Conservation (phyloP, 1,140 invertebrate genomes). For the Dreissena polymorpha region DNA sequence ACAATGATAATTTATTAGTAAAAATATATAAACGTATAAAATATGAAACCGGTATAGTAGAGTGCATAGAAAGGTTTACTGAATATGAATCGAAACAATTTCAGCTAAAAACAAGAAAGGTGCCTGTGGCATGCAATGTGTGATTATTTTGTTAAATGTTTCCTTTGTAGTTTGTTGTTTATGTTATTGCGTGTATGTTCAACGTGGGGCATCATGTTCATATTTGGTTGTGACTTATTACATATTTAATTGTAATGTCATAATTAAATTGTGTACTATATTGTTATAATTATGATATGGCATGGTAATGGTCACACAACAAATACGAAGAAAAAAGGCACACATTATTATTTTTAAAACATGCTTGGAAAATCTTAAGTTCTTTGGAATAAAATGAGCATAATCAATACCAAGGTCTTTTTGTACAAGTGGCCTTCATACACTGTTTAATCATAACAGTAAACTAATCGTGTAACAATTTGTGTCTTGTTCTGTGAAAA, state of each 20-base stretch:
- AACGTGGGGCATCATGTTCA: neutral
- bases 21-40: constrained; percentile 59
- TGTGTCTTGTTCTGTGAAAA: too few species aligned
- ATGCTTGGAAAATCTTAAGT: too few species aligned
- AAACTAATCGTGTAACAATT: too few species aligned
- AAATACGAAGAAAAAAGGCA: too few species aligned
- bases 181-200: neutral
- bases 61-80: constrained; percentile 43
- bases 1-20: constrained; percentile 55
- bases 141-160: neutral
- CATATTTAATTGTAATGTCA: neutral
- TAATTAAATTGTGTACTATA: neutral
- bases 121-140: constrained; percentile 18
- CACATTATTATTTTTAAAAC: too few species aligned
- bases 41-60: constrained; percentile 55
- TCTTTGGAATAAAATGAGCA: too few species aligned
- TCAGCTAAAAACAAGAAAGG: constrained; percentile 12
- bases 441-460: too few species aligned
- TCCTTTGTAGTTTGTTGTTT: neutral
- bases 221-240: neutral
- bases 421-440: too few species aligned
- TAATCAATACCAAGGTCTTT: too few species aligned
- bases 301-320: too few species aligned
- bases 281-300: too few species aligned
- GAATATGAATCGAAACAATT: constrained; percentile 1